Evolutionary conservation across 2,113 vertebrate genomes (phyloP).

Genomic region (Hippopotamus amphibius): DNA sequence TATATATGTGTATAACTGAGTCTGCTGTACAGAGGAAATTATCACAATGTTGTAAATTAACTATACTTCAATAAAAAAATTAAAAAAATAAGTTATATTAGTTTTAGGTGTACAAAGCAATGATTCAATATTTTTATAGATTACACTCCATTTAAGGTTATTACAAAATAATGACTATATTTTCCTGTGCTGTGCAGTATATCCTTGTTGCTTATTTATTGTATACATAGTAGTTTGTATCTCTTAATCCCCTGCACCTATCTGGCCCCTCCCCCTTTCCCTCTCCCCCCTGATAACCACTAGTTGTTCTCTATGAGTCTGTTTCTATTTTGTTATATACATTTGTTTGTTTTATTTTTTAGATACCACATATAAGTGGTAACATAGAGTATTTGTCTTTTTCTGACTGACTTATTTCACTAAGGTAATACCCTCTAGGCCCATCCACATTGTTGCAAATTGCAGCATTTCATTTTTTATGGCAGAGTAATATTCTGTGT

Average conservation of each 20-base stretch:
- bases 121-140: background rate
- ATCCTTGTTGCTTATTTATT: background rate
- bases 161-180: background rate
- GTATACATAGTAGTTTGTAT: background rate
- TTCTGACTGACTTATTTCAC: background rate
- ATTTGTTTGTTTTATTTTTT: background rate
- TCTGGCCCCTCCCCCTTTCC: background rate
- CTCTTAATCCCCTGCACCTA: background rate
- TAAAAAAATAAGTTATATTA: background rate
- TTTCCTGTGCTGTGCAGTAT: background rate
- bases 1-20: too few relatives aligned
- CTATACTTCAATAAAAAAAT: too few relatives aligned
- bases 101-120: background rate
- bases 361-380: background rate
- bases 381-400: background rate
- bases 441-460: background rate
- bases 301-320: background rate
- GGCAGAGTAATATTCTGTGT: background rate
- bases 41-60: too few relatives aligned
- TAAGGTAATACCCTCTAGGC: background rate
- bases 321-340: background rate
- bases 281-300: background rate
- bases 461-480: background rate
- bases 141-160: background rate
- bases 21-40: too few relatives aligned